A percentile compares a stretch with the other conserved stretches of the same genome.
These are phyloP conservation scores for Lophotriccus pileatus DNA, from an alignment of 2,797 vertebrate species.

Conservation along the genomic window DNA sequence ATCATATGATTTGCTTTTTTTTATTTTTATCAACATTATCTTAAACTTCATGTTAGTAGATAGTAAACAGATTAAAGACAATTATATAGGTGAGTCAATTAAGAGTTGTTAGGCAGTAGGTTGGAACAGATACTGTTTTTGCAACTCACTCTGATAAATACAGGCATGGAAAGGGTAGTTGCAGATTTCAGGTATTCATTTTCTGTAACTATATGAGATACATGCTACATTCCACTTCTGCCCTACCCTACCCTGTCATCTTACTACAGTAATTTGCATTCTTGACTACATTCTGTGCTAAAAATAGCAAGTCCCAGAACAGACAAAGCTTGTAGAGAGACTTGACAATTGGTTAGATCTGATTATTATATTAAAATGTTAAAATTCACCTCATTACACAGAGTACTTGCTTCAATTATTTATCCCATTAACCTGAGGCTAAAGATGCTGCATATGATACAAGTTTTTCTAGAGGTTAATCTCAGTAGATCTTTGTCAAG, in stretches of 20 bases:
- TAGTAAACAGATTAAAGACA: background rate
- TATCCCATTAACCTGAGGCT: constrained; percentile 58
- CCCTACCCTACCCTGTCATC: background rate
- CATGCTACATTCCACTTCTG: background rate
- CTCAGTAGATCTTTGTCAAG: constrained; percentile 37
- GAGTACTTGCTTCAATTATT: constrained; percentile 56
- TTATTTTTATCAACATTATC: background rate
- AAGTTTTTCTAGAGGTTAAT: constrained; percentile 33
- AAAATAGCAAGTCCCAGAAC: constrained; percentile 16
- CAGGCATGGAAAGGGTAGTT: background rate
- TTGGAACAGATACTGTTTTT: background rate
- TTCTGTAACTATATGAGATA: background rate
- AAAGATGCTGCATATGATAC: constrained; percentile 42
- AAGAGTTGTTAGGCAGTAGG: background rate
- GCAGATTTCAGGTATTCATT: background rate
- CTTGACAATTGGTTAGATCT: constrained; percentile 25
- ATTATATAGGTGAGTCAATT: background rate
- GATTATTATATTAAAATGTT: constrained; percentile 61
- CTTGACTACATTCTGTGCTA: background rate
- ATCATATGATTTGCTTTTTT: background rate
- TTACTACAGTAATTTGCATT: constrained; percentile 23
- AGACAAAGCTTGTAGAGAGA: background rate
- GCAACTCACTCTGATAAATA: background rate
- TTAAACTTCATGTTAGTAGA: background rate
- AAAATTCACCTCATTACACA: constrained; percentile 57